These are phyloP conservation scores for Neosilurus hyrtlii DNA, from an alignment of 2,797 vertebrate species.

Conservation along the genomic window DNA sequence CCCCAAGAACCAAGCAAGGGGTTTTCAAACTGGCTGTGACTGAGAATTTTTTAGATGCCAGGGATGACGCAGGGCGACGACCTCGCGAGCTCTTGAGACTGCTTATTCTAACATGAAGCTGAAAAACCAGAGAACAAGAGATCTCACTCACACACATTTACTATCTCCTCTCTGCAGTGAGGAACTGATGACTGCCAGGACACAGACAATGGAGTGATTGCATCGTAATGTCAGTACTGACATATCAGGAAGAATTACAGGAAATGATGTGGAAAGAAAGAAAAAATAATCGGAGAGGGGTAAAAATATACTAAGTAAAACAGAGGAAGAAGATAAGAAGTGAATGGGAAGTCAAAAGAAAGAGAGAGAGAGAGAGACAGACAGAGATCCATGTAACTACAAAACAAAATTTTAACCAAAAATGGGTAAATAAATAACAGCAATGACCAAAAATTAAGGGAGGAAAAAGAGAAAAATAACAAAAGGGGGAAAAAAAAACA, in stretches of 20 bases:
- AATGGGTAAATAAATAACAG: background rate
- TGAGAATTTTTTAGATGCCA: conserved; percentile 48
- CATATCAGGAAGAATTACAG: background rate
- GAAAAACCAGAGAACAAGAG: conserved; percentile 41
- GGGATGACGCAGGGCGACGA: conserved; percentile 38
- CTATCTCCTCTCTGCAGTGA: conserved; percentile 47
- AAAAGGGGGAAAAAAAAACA: too few relatives aligned
- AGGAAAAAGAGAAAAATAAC: background rate
- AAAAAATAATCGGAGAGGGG: background rate
- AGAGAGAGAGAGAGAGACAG: background rate
- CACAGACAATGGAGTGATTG: background rate
- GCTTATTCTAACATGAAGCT: conserved; percentile 18
- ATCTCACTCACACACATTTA: conserved; percentile 50
- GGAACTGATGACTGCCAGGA: background rate
- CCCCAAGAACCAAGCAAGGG: background rate
- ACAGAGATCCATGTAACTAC: background rate
- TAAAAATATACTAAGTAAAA: background rate
- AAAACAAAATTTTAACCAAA: background rate
- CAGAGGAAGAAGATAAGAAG: background rate
- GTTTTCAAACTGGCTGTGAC: conserved; percentile 13
- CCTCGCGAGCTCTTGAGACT: conserved; percentile 39
- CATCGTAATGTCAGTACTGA: background rate
- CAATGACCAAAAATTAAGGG: background rate
- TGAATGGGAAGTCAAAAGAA: background rate
- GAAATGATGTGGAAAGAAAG: background rate